phyloP scores from a whole-genome alignment of 2,797 vertebrate species.

The Lagorchestes hirsutus region DNA sequence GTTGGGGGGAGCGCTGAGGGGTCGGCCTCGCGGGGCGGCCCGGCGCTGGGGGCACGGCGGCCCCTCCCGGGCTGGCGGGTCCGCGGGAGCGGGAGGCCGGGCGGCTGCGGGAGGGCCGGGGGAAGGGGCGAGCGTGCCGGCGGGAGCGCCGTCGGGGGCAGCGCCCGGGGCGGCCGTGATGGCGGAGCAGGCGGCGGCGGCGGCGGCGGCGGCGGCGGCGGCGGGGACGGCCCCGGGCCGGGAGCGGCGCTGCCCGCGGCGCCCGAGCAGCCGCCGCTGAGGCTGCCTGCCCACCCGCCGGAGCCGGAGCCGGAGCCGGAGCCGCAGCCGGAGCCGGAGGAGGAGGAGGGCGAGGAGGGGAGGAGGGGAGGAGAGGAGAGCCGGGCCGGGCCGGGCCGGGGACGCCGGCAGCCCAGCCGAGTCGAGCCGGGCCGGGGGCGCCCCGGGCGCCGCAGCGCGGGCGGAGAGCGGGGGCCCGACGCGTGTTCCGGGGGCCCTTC shows the following conservation, averaged over 20 bases:
- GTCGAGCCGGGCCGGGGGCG: slow-evolving; percentile 62
- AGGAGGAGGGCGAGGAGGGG: neutral
- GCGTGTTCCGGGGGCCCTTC: slow-evolving; percentile 76
- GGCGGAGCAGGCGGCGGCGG: slow-evolving; percentile 59
- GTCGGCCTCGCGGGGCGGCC: too few relatives aligned
- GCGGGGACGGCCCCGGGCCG: slow-evolving; percentile 12
- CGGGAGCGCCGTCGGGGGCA: neutral
- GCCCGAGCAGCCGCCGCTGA: slow-evolving; percentile 62
- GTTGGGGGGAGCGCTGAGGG: neutral
- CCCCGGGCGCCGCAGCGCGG: slow-evolving; percentile 64
- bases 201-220: slow-evolving; percentile 25
- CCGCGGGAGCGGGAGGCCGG: neutral
- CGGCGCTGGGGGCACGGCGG: neutral
- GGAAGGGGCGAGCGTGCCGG: neutral
- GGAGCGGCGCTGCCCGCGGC: slow-evolving; percentile 68
- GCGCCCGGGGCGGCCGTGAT: neutral
- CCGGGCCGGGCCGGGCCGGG: slow-evolving; percentile 10
- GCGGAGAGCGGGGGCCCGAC: slow-evolving; percentile 74
- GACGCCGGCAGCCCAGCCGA: neutral
- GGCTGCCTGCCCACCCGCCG: slow-evolving; percentile 59
- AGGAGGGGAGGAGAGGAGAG: slow-evolving; percentile 13
- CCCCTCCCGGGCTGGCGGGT: neutral
- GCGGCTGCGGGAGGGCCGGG: neutral
- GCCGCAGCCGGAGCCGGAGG: neutral
- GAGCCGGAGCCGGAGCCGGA: slow-evolving; percentile 39